Evolutionary conservation across 2,797 vertebrate genomes (phyloP).

Genomic region (Dryobates pubescens): DNA sequence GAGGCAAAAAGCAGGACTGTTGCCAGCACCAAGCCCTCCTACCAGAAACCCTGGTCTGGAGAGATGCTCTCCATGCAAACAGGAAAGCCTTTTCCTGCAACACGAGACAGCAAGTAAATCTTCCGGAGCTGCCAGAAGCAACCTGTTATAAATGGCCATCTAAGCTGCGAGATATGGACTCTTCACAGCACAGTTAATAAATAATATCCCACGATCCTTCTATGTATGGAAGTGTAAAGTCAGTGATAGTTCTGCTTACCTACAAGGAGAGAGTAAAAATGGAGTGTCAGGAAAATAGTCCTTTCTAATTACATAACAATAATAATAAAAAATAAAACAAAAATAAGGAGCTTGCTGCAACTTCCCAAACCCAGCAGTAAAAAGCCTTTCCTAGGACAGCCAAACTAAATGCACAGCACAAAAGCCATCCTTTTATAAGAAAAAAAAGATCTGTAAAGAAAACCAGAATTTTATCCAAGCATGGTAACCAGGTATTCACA

Average conservation of each 20-base stretch:
- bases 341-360: background rate
- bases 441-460: background rate
- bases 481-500: background rate
- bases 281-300: background rate
- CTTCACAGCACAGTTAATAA: slow-evolving; percentile 26
- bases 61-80: background rate
- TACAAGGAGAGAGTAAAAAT: slow-evolving; percentile 18
- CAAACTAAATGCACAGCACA: background rate
- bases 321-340: background rate
- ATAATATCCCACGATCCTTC: slow-evolving; percentile 10
- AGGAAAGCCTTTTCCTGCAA: background rate
- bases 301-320: slow-evolving; percentile 1
- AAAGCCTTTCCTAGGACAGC: background rate
- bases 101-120: slow-evolving; percentile 16
- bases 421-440: background rate
- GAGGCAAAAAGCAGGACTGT: background rate
- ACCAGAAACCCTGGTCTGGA: background rate
- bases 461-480: background rate
- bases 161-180: slow-evolving; percentile 16
- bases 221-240: background rate
- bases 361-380: background rate
- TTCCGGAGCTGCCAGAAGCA: slow-evolving; percentile 26
- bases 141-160: slow-evolving; percentile 37
- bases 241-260: background rate
- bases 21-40: background rate